Evolutionary conservation across 2,113 vertebrate species (phyloP).

Genomic region (Pampusana beccarii): DNA sequence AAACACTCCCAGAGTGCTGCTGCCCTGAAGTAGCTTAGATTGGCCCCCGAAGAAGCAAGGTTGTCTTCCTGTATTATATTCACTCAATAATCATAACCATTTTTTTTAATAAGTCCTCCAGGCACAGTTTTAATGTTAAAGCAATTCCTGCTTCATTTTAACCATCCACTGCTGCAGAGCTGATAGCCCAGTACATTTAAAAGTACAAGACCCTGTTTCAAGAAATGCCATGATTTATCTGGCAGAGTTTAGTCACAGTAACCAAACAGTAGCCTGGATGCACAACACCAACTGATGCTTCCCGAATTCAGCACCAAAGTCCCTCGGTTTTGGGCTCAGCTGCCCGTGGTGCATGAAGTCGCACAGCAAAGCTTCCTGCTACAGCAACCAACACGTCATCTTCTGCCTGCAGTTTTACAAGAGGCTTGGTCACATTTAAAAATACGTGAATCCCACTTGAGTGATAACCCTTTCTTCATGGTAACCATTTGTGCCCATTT

Average conservation of each 20-base stretch:
- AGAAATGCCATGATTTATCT: not conserved
- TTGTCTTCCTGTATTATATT: conserved; percentile 17
- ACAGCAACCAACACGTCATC: not conserved
- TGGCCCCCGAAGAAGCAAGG: not conserved
- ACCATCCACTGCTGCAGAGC: conserved; percentile 25
- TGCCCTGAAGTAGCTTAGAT: not conserved
- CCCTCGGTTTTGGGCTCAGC: not conserved
- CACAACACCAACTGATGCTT: not conserved
- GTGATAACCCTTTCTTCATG: not conserved
- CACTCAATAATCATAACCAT: conserved; percentile 25
- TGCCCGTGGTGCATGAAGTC: not conserved
- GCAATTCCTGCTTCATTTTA: conserved; percentile 41
- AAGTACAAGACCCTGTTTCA: conserved; percentile 19
- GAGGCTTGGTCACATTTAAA: not conserved
- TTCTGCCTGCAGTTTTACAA: not conserved
- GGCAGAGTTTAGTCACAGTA: not conserved
- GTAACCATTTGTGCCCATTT: not conserved
- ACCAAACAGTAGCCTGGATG: not conserved
- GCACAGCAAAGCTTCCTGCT: not conserved
- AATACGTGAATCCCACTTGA: not conserved
- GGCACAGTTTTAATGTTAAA: conserved; percentile 42
- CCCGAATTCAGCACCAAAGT: not conserved
- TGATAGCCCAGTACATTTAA: conserved; percentile 26
- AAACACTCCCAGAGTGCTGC: fast-evolving
- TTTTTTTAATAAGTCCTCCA: conserved; percentile 44